Base-by-base conservation (phyloP, 2,888 invertebrate species). In the Melipona beecheii region DNA sequence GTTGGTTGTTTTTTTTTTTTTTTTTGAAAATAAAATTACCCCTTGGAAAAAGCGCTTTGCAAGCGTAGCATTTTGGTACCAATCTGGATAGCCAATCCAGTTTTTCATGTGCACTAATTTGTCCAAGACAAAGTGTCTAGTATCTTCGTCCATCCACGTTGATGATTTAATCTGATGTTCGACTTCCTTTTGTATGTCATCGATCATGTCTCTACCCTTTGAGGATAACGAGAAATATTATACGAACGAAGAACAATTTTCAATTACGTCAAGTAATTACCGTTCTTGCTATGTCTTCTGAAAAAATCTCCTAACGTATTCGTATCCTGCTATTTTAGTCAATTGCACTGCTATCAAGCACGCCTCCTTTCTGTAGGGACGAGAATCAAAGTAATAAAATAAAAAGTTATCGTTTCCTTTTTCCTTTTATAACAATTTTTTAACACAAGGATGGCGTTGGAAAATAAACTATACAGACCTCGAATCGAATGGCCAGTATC, bases 61-160 rank as follows among this genome's bases (percentile, higher is more conserved):
- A 66, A 95, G 92, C 6, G 93, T 92, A 21, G 93, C 92, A 88
- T 96, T 95, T 43, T 94, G 91, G 74, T 96, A 95, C 93, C 96
- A 96, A 75, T 95, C 95, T 19, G 96, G 96, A 90, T 95, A 96
- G 2, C 96, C 96, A 80, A 96, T 95, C 70, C 94, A 93, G 75
- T 95, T 94, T 60, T 94, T 93, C 94, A 96, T 95, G 15, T 94
- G 92, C 71, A 94, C 90, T 4, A 94, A 95, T 93, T 96, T 96
- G 62, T 95, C 94, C 64, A 95, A 93, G 2, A 96, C 95, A 17
- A 95, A 94, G 27, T 91, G 88, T 87, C 95, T 95, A 0, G 96
- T 96, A 43, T 94, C 92, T 4, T 94, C 93, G 84, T 96, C 95
- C 96, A 96, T 96, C 96, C 96, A 96, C 19, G 95, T 94, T 52